phyloP scores from a whole-genome alignment of 2,113 vertebrate genomes.

The Cyprinus carpio region DNA sequence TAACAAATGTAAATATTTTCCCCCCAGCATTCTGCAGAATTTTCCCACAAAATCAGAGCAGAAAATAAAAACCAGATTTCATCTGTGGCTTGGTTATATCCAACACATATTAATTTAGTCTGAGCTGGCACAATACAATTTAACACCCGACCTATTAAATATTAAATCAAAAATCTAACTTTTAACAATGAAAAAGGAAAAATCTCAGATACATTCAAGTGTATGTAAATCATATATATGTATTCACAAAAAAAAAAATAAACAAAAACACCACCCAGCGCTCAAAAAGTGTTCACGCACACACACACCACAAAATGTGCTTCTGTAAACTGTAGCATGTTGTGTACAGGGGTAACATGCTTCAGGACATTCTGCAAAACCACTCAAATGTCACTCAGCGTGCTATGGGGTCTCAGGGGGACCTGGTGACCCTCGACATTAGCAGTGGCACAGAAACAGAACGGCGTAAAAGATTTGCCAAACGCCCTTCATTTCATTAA shows the following conservation, averaged over 20 bases:
- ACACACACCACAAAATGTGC: slow-evolving; percentile 17
- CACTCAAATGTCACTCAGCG: slow-evolving; percentile 32
- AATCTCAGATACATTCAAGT: background rate
- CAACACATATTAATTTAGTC: background rate
- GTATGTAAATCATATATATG: background rate
- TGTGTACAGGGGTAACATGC: slow-evolving; percentile 13
- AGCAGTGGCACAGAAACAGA: slow-evolving; percentile 71
- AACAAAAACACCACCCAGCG: background rate
- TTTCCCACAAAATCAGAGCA: no score
- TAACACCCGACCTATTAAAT: background rate
- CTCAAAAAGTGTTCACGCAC: background rate
- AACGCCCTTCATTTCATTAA: slow-evolving; percentile 30
- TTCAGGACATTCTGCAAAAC: slow-evolving; percentile 23
- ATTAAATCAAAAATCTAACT: no score
- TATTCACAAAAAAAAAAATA: background rate
- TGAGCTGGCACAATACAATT: background rate
- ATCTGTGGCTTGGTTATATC: no score
- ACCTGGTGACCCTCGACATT: slow-evolving; percentile 62
- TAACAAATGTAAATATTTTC: no score
- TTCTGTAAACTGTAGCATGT: slow-evolving; percentile 12
- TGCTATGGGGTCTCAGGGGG: slow-evolving; percentile 57
- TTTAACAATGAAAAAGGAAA: no score
- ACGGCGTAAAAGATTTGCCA: slow-evolving; percentile 26
- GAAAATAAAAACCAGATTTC: no score
- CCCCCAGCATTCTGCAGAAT: no score